A percentile compares a stretch with the other conserved stretches of the same genome.
These are phyloP conservation scores for Trisateles emortualis DNA, from an alignment of 2,888 invertebrate genomes.

Conservation along the genomic window DNA sequence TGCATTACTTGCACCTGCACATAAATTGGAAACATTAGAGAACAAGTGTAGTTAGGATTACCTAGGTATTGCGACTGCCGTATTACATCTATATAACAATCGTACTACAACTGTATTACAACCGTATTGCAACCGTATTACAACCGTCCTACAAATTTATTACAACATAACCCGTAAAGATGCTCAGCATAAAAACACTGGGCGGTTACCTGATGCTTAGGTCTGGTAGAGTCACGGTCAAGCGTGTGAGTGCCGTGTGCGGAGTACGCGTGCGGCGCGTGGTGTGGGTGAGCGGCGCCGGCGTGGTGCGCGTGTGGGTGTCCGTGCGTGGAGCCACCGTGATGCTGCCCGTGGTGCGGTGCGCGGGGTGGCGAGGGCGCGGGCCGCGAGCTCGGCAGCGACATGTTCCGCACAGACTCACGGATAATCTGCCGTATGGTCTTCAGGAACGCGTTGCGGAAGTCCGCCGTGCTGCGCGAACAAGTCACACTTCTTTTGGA, in stretches of 20 bases:
- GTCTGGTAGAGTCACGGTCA: constrained; percentile 78
- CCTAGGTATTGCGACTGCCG: no score
- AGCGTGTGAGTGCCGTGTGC: constrained; percentile 83
- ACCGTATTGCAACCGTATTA: no score
- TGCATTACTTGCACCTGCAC: constrained; percentile 89
- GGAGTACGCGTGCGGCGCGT: constrained; percentile 80
- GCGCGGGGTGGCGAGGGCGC: constrained; percentile 83
- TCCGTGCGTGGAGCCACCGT: constrained; percentile 63
- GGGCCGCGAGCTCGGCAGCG: constrained; percentile 93
- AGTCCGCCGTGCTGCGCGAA: constrained; percentile 94
- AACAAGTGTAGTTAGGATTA: background rate
- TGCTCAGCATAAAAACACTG: no score
- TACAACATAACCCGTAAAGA: no score
- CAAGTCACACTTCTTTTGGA: background rate
- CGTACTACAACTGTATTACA: no score
- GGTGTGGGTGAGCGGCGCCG: constrained; percentile 70
- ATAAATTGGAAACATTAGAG: background rate
- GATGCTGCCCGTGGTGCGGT: constrained; percentile 44
- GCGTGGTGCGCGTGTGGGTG: constrained; percentile 39
- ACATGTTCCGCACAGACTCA: constrained; percentile 98
- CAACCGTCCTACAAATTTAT: no score
- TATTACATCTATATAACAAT: no score
- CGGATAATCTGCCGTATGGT: constrained; percentile 98
- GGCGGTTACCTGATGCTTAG: constrained; percentile 87
- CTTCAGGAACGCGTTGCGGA: constrained; percentile 98